A percentile compares a stretch with the other conserved stretches of the same genome.
Conservation (phyloP, 2,113 vertebrate species). For the Conger conger region DNA sequence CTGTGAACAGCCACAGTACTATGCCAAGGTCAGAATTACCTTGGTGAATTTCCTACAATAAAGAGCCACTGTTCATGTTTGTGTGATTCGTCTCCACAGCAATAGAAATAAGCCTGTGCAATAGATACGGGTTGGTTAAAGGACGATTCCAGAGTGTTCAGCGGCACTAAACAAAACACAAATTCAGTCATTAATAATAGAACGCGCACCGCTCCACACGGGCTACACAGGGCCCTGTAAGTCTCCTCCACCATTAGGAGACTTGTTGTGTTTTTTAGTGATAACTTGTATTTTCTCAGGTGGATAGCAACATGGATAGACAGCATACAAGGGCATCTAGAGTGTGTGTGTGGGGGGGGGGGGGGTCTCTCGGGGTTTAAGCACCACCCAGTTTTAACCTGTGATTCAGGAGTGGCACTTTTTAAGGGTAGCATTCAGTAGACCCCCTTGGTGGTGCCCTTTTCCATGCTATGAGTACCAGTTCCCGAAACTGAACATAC, state of each 20-base stretch:
- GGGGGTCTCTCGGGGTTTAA: not conserved
- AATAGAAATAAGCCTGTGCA: not conserved
- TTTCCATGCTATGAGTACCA: not conserved
- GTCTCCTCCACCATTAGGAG: not conserved
- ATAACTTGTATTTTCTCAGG: not conserved
- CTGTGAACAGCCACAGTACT: not conserved
- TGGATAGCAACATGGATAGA: not conserved
- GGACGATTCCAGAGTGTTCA: not conserved
- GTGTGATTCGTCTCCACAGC: not conserved
- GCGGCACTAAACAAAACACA: not conserved
- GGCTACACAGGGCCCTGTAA: not conserved
- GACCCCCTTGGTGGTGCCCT: not conserved
- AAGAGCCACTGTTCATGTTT: not conserved
- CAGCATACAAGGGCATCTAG: not conserved
- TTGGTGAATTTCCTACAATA: not conserved
- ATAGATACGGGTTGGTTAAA: not conserved
- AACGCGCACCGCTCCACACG: not conserved
- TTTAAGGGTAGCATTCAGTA: not conserved
- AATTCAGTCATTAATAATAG: not conserved
- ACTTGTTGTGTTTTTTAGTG: not conserved
- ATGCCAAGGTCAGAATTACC: not conserved
- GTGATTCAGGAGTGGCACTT: not conserved
- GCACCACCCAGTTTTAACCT: not conserved
- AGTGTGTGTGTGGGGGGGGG: not conserved
- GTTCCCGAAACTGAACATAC: not conserved